phyloP scores from a whole-genome alignment of 2,113 vertebrate species.

The Chloroceryle aenea region DNA sequence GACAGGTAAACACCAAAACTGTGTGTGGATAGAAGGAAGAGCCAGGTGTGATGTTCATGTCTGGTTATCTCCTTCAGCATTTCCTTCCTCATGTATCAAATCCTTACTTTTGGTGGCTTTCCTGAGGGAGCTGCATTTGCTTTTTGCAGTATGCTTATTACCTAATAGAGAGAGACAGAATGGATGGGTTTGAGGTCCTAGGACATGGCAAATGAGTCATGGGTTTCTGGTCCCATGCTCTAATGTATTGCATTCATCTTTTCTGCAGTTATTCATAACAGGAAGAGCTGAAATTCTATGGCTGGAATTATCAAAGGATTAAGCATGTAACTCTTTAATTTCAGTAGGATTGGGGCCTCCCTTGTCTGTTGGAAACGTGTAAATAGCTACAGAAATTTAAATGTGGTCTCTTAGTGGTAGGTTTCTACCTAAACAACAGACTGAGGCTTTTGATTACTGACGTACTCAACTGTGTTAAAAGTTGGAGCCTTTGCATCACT shows the following conservation, averaged over 20 bases:
- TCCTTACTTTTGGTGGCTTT: background rate
- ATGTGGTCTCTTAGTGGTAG: background rate
- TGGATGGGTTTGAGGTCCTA: background rate
- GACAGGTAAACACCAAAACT: background rate
- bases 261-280: background rate
- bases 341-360: background rate
- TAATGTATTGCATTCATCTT: background rate
- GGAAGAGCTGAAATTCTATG: background rate
- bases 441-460: background rate
- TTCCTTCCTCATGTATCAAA: background rate
- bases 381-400: background rate
- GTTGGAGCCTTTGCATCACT: background rate
- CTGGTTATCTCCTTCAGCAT: background rate
- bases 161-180: accelerated
- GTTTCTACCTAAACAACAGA: background rate
- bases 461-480: background rate
- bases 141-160: background rate
- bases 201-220: background rate
- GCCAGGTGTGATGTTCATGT: background rate
- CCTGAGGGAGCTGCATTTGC: accelerated
- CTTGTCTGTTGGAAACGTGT: background rate
- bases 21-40: background rate
- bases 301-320: background rate
- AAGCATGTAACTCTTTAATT: background rate
- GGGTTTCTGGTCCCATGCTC: background rate